Percentiles rank a stretch among this genome's conserved stretches.
These are phyloP conservation scores for Trematomus bernacchii DNA, from an alignment of 2,797 vertebrate genomes.

Conservation along the genomic window DNA sequence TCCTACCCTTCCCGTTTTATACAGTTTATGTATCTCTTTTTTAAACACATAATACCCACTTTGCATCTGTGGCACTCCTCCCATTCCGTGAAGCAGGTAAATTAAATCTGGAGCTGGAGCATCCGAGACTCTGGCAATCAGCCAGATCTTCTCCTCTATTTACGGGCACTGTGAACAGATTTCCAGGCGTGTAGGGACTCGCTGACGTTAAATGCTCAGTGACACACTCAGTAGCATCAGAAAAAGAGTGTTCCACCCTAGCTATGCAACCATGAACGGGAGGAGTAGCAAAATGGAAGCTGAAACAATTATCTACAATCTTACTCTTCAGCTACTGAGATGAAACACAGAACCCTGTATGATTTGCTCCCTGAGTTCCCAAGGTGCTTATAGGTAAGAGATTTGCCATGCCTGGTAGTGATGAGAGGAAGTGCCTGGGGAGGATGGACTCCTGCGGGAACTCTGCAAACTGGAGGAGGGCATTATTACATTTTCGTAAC, in stretches of 20 bases:
- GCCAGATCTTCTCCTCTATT: constrained; percentile 67
- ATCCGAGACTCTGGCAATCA: constrained; percentile 70
- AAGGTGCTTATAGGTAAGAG: constrained; percentile 67
- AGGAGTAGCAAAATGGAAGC: constrained; percentile 57
- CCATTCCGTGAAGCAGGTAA: constrained; percentile 67
- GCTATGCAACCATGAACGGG: constrained; percentile 56
- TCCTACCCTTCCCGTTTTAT: constrained; percentile 17
- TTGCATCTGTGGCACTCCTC: constrained; percentile 57
- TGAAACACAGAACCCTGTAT: constrained; percentile 56
- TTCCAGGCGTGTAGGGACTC: constrained; percentile 52
- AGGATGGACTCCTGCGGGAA: constrained; percentile 56
- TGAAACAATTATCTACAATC: constrained; percentile 66
- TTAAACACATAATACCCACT: constrained; percentile 46
- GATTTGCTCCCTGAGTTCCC: constrained; percentile 48
- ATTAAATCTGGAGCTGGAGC: constrained; percentile 74
- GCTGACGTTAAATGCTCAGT: constrained; percentile 42
- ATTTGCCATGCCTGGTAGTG: constrained; percentile 53
- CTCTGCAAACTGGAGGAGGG: constrained; percentile 52
- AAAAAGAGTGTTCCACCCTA: constrained; percentile 38
- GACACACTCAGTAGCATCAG: constrained; percentile 45
- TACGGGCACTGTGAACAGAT: constrained; percentile 68
- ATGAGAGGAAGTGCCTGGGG: constrained; percentile 62
- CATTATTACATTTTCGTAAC: constrained; percentile 61
- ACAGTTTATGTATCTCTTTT: constrained; percentile 4
- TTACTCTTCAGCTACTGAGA: constrained; percentile 67